These are phyloP conservation scores for Bradypus variegatus DNA, from an alignment of 2,797 vertebrate species.

Conservation along the genomic window DNA sequence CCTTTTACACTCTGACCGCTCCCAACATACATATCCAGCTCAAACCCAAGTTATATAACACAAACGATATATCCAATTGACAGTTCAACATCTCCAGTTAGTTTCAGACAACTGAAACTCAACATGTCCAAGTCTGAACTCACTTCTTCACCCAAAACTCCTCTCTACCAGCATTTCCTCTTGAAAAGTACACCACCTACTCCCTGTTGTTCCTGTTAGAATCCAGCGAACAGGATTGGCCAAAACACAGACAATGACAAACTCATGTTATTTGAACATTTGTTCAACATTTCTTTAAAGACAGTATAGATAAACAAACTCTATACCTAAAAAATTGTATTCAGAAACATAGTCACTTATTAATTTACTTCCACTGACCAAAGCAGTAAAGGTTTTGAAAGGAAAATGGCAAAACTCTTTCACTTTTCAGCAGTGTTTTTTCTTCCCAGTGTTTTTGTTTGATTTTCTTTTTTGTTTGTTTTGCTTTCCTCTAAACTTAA, in stretches of 20 bases:
- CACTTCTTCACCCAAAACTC: background rate
- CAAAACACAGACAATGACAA: conserved; percentile 33
- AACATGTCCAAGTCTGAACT: background rate
- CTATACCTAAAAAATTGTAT: background rate
- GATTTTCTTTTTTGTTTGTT: background rate
- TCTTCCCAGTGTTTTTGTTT: background rate
- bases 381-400: background rate
- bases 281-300: conserved; percentile 34
- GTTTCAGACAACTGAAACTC: background rate
- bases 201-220: background rate
- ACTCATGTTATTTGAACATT: background rate
- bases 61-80: background rate
- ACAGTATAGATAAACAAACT: background rate
- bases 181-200: background rate
- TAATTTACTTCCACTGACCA: background rate
- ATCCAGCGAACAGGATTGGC: background rate
- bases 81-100: background rate
- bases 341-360: background rate
- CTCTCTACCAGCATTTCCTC: background rate
- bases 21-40: background rate
- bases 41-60: background rate
- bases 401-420: background rate
- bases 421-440: background rate
- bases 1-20: background rate
- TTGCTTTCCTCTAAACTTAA: background rate